Percentiles rank a stretch among this genome's conserved stretches.
phyloP scores from a whole-genome alignment of 2,888 invertebrate genomes.

The Amphipoea lucens region DNA sequence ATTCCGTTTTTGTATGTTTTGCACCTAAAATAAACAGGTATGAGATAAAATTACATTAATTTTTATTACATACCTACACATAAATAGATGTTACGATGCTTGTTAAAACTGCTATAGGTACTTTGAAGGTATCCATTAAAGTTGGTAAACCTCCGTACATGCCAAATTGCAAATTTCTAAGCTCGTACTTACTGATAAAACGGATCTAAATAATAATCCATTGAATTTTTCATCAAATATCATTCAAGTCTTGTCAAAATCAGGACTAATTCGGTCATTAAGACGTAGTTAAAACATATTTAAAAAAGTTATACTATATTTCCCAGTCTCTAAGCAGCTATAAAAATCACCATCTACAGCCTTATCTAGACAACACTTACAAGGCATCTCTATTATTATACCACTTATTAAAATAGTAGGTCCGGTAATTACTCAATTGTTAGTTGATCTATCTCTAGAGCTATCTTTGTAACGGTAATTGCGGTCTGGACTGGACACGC shows the following conservation, averaged over 20 bases:
- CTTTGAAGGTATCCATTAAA: neutral
- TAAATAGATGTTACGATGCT: neutral
- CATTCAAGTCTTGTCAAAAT: neutral
- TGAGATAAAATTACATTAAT: neutral
- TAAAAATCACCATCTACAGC: neutral
- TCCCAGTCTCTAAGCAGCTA: neutral
- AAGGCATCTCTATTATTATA: slow-evolving; percentile 8
- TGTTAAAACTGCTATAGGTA: neutral
- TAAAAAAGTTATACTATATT: neutral
- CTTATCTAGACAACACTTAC: neutral
- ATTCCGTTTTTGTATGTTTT: neutral
- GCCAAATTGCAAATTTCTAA: neutral
- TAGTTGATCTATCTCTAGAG: slow-evolving; percentile 26
- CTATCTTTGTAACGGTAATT: slow-evolving; percentile 42
- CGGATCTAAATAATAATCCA: neutral
- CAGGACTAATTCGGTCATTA: neutral
- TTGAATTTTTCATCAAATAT: neutral
- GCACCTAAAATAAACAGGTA: neutral
- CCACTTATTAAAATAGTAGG: slow-evolving; percentile 12
- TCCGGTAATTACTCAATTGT: slow-evolving; percentile 45
- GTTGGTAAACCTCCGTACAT: neutral
- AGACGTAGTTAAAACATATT: neutral
- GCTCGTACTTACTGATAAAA: neutral
- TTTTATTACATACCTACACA: neutral
- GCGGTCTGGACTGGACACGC: slow-evolving; percentile 25